A percentile compares a stretch with the other conserved stretches of the same genome.
phyloP scores from a whole-genome alignment of 1,140 invertebrate species.

The Drosophila malerkotliana region DNA sequence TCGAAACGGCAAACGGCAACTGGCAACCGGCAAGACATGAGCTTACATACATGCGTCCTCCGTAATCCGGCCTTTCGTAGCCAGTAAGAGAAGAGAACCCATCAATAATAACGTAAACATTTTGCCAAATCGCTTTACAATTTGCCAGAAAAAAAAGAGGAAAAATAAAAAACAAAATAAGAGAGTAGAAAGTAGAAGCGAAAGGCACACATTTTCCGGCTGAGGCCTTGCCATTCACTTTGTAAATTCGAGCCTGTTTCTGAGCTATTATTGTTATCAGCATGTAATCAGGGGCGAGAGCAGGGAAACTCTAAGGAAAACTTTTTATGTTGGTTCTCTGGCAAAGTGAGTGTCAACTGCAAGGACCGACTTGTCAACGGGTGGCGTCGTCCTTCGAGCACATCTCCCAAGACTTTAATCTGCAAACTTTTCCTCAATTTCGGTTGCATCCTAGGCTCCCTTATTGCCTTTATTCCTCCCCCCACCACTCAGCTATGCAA shows the following conservation, averaged over 20 bases:
- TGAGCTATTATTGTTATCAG: slow-evolving; percentile 60
- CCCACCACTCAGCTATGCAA: slow-evolving; percentile 42
- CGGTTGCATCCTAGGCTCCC: slow-evolving; percentile 29
- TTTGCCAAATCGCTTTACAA: slow-evolving; percentile 75
- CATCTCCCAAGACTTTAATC: slow-evolving; percentile 22
- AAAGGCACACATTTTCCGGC: slow-evolving; percentile 52
- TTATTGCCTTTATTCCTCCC: no score
- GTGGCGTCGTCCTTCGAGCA: slow-evolving; percentile 9
- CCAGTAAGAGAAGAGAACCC: slow-evolving; percentile 8
- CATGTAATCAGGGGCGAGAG: slow-evolving; percentile 53
- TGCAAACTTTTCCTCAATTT: slow-evolving; percentile 30
- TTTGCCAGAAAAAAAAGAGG: slow-evolving; percentile 35
- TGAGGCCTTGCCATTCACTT: slow-evolving; percentile 22
- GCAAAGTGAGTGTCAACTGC: slow-evolving; percentile 49
- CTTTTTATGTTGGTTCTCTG: slow-evolving; percentile 28
- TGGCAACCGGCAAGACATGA: slow-evolving; percentile 40
- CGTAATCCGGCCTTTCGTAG: slow-evolving; percentile 14
- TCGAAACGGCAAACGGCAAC: neutral
- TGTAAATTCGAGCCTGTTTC: slow-evolving; percentile 10
- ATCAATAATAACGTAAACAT: slow-evolving; percentile 77
- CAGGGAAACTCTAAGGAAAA: slow-evolving; percentile 33
- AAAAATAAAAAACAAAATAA: slow-evolving; percentile 7
- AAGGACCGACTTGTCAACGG: slow-evolving; percentile 34
- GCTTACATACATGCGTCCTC: slow-evolving; percentile 27
- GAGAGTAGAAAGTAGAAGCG: slow-evolving; percentile 1